A percentile compares a stretch with the other conserved stretches of the same genome.
Conservation (phyloP, 1,140 invertebrate species). For the Aplysia californica region DNA sequence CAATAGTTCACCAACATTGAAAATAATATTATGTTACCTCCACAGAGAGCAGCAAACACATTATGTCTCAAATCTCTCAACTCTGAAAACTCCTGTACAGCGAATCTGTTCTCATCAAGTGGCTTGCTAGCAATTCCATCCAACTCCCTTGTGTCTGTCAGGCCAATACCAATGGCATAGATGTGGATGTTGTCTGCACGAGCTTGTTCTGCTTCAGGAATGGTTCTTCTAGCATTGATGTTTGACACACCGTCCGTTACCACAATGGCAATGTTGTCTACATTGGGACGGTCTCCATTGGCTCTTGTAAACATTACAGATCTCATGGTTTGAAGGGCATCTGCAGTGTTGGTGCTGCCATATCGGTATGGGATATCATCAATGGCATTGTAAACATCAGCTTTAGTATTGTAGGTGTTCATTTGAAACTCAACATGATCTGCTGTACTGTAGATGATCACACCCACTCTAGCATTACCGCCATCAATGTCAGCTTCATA, state of each 20-base stretch:
- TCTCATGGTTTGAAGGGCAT: neutral
- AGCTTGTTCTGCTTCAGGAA: constrained; percentile 49
- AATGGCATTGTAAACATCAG: neutral
- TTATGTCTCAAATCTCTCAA: neutral
- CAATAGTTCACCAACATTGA: no score
- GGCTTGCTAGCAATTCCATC: neutral
- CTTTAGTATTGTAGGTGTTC: neutral
- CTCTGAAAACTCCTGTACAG: neutral
- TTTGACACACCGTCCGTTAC: neutral
- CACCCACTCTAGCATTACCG: constrained; percentile 48
- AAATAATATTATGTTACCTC: no score
- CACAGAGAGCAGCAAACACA: neutral
- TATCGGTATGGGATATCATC: neutral
- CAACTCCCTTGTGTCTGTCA: neutral
- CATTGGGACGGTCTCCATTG: neutral
- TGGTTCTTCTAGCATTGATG: constrained; percentile 34
- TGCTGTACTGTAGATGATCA: constrained; percentile 23
- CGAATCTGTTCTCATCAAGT: constrained; percentile 25
- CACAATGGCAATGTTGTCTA: neutral
- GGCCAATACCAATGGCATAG: constrained; percentile 51
- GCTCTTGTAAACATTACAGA: neutral
- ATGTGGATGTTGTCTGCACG: constrained; percentile 43
- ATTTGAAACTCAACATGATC: neutral
- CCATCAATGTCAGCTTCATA: constrained; percentile 48
- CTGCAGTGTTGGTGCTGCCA: neutral